Base-by-base conservation (phyloP, 2,888 invertebrate species). In the Agriopis aurantiaria region DNA sequence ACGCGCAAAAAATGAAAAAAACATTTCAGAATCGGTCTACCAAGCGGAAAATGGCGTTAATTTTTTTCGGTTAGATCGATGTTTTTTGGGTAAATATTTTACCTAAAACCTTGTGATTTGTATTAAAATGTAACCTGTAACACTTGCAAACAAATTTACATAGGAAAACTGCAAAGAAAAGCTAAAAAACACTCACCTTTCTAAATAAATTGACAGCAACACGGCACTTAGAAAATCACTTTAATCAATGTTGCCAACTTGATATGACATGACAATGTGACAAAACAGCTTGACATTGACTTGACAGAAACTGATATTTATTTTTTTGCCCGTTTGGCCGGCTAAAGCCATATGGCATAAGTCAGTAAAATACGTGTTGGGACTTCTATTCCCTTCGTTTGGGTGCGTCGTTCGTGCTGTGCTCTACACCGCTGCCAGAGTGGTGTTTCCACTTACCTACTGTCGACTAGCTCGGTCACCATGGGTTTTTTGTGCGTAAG, bases 41-140 rank as follows among this genome's bases (percentile, higher is more conserved):
- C 84, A 84, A 88, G 85, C 88, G 89, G 87, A 93, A 93, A 93
- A 93, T 93, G 93, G 93, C 93, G 93, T 88, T 90, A 82, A 78
- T 78, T 85, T 84, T 88, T 88, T 85, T 84, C 82, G 85, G 84
- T 86, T 85, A 85, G 78, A 82, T 74, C 53, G 68, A 71, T 74
- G 75, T 78, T 78, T 76, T 71, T 49, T 55, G n/a, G 45, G 49
- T 63, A 65, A 23, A 40, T 55, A 65, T 49, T 65, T 53, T 9
- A 52, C n/a, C 0, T 11, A 61, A 68, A 65, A 41, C 43, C 53
- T 49, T 60, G 51, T 43, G 41, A 69, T 53, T 55, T 43, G 53
- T 40, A 59, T 66, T 8, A 45, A 12, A 9, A 66, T 11, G 46
- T 48, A 68, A 63, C 64, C 53, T 60, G n/a, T 52, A 40, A 8